Evolutionary conservation across 2,888 invertebrate species (phyloP), one percentile per base, ranked within the genome.

Genomic region (Rhynchonema sp.): DNA sequence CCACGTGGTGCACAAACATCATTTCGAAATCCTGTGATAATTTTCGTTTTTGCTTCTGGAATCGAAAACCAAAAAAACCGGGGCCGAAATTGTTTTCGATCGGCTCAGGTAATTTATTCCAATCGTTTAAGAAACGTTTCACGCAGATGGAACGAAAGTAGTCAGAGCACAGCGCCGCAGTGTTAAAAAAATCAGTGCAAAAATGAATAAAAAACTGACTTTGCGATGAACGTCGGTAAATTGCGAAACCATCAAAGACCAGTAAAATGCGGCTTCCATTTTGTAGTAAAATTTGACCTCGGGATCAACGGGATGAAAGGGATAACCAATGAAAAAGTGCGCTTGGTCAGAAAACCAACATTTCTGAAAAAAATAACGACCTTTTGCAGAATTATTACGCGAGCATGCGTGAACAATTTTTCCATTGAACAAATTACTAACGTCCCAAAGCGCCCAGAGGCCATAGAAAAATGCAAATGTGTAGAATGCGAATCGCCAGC

Each of bases 1-100:
- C 87, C 71, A 91, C 82, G 74, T 96, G 94, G 78, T 96, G 94
- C 59, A 91, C 80, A 75, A 94, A 90, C 92, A 94, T 92, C 80
- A 92, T 90, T 86, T 88, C 88, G 76, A 96, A 94, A 66, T 78
- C 77, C 76, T 30, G n/a, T 23, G 20, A 49, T 20, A 49, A 23
- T 49, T 3, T 23, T n/a, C 20, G 9, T 49, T 49, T 13, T 20
- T 38, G 38, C 9, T 38, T 38, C 38, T 38, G 13, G 38, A 38
- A 38, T 38, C 13, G 13, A 38, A 38, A 38, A 38, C 38, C 38
- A 69, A 71, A 2, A 46, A 64, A 26, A 46, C 28, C 2, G 46
- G n/a, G n/a, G n/a, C n/a, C n/a, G n/a, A 46, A 57, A 20, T 17
- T 9, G 28, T 28, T 20, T 30, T 26, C 26, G 29, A 30, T 1